Evolutionary conservation across 2,797 vertebrate species (phyloP).

Genomic region (Gouania willdenowi): DNA sequence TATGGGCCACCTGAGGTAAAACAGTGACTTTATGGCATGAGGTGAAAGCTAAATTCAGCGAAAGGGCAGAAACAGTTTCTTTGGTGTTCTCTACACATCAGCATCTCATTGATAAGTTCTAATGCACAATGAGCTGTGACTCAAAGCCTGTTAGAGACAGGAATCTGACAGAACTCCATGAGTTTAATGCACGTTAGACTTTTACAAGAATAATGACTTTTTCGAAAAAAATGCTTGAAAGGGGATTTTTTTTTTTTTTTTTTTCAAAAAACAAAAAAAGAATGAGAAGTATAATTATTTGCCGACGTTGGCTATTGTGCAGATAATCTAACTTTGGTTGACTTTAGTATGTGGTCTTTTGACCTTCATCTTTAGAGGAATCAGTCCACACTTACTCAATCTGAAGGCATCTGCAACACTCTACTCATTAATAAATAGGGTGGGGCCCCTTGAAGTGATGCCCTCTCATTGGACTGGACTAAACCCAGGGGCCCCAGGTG

Average conservation of each 20-base stretch:
- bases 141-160: constrained; percentile 14
- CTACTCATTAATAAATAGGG: constrained; percentile 53
- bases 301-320: constrained; percentile 59
- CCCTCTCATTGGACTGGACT: constrained; percentile 38
- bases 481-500: constrained; percentile 36
- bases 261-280: no score
- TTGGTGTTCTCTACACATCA: constrained; percentile 46
- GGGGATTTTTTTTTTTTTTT: constrained; percentile 22
- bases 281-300: no score
- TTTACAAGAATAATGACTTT: constrained; percentile 47
- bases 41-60: constrained; percentile 1
- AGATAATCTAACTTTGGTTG: constrained; percentile 72
- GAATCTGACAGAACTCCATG: constrained; percentile 27
- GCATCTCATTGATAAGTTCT: no score
- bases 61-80: constrained; percentile 19
- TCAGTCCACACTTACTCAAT: constrained; percentile 32
- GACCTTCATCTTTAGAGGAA: constrained; percentile 64
- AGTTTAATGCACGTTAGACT: constrained; percentile 23
- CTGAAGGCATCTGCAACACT: constrained; percentile 31
- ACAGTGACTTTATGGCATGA: constrained; percentile 4
- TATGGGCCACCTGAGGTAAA: background rate
- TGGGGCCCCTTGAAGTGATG: constrained; percentile 19
- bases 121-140: constrained; percentile 2
- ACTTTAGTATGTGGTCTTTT: constrained; percentile 56
- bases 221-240: constrained; percentile 32